Evolutionary conservation across 2,888 invertebrate species (phyloP).

Genomic region (Hedya salicella): DNA sequence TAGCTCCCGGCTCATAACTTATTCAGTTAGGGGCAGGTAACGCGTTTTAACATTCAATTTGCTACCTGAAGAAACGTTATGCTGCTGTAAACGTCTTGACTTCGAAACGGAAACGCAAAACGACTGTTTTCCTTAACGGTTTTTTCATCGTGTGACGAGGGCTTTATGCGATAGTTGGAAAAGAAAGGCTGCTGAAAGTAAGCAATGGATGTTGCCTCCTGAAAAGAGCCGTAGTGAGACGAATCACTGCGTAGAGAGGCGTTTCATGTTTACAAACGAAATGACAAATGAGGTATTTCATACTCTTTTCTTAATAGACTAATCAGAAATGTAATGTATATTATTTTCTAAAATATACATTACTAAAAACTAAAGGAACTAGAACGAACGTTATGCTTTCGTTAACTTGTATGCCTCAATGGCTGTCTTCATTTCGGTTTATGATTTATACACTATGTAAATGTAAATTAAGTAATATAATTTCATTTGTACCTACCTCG

Average conservation of each 20-base stretch:
- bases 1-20: conserved; percentile 78
- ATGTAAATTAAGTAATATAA: neutral
- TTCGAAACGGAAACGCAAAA: conserved; percentile 51
- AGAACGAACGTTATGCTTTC: too few species aligned
- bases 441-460: too few species aligned
- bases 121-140: conserved; percentile 7
- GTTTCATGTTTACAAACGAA: conserved; percentile 44
- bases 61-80: conserved; percentile 72
- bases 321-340: neutral
- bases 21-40: conserved; percentile 80
- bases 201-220: conserved; percentile 37
- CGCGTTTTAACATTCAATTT: conserved; percentile 82
- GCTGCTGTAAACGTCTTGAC: conserved; percentile 59
- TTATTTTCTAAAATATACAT: neutral
- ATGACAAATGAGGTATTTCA: conserved; percentile 47
- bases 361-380: neutral
- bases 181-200: conserved; percentile 4
- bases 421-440: too few species aligned
- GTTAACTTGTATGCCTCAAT: too few species aligned
- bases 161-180: neutral
- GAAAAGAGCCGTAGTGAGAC: neutral
- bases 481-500: conserved; percentile 15
- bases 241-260: conserved; percentile 15
- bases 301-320: conserved; percentile 29
- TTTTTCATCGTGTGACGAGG: conserved; percentile 8